Evolutionary conservation across 2,888 invertebrate species (phyloP).

Genomic region (Sycophila texana): DNA sequence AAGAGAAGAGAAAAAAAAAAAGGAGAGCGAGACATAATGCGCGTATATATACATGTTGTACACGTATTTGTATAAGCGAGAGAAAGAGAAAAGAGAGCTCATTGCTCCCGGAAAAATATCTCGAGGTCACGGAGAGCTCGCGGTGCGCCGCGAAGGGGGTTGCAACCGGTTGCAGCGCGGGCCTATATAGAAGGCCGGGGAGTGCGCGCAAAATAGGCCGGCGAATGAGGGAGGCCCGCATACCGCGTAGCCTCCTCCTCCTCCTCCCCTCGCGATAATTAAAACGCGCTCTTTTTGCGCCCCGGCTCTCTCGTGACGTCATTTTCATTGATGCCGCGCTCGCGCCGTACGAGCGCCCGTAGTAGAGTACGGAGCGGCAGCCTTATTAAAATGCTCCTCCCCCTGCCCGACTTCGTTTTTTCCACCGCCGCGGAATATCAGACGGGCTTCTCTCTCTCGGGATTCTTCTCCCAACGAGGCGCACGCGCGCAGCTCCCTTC

Average conservation of each 20-base stretch:
- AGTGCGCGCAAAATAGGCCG: constrained; percentile 8
- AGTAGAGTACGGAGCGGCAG: constrained; percentile 1
- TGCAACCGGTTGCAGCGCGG: not conserved
- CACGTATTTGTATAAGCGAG: not conserved
- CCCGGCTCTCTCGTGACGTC: constrained; percentile 74
- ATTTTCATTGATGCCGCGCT: constrained; percentile 78
- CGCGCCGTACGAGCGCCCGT: constrained; percentile 62
- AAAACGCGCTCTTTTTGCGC: constrained; percentile 72
- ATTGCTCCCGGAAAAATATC: constrained; percentile 10
- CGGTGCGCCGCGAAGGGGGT: too few relatives aligned
- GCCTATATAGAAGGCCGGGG: too few relatives aligned
- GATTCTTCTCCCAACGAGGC: not conserved
- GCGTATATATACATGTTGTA: not conserved
- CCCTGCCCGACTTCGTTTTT: not conserved
- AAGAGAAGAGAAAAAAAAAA: not conserved
- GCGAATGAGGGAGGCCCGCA: not conserved
- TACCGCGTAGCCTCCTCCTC: constrained; percentile 3
- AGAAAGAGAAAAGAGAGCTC: too few relatives aligned
- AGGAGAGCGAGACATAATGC: not conserved
- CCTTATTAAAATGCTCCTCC: constrained; percentile 33
- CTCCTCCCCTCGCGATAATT: constrained; percentile 66
- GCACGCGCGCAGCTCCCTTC: not conserved
- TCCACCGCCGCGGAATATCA: not conserved
- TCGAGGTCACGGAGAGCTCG: constrained; percentile 3
- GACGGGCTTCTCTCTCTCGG: not conserved